Base-by-base conservation (phyloP, 2,888 invertebrate genomes). In the Drosophila acutilabella region DNA sequence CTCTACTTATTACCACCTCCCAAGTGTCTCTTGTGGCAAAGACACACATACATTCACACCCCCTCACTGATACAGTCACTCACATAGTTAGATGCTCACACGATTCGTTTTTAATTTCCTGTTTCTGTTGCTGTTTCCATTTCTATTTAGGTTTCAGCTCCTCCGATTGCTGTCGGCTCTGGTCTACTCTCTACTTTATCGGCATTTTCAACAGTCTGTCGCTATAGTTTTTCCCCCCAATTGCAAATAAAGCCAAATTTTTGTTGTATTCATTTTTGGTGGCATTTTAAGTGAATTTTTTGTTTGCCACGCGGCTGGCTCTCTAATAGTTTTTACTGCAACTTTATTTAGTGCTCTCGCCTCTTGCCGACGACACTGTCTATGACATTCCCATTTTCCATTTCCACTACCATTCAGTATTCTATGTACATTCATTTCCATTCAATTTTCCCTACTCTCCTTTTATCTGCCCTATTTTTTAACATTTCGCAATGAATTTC, bases 51-150 rank as follows among this genome's bases (percentile, higher is more conserved):
- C 18, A 14, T 30, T 52, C 41, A 57, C 51, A 58, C 52, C 47
- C 30, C 50, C 45, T 54, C 52, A 65, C 62, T 52, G 14, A 50
- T 44, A 26, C 26, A 41, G 13, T 54, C 51, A 62, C 57, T 52
- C 18, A 56, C 52, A 40, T 18, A 30, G 33, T 33, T 36, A 53
- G 41, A 47, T 47, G 44, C 64, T 52, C 64, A 70, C 44, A 56
- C 69, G 71, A 85, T 82, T 71, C 83, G 78, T 71, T 88, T 88
- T 88, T 82, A 88, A 84, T 84, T 84, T 84, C 83, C 83, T 85
- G 88, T 88, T 81, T 88, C 72, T 62, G 53, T 51, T 30, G 7
- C 30, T 30, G 30, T 8, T 75, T 58, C 58, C 36, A 18, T 82
- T 82, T 85, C 82, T 80, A 82, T 85, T 85, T 77, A 67, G 58